Evolutionary conservation across 2,797 vertebrate genomes (phyloP), one percentile per base, ranked within the genome.

Genomic region (Enteromius fasciolatus): DNA sequence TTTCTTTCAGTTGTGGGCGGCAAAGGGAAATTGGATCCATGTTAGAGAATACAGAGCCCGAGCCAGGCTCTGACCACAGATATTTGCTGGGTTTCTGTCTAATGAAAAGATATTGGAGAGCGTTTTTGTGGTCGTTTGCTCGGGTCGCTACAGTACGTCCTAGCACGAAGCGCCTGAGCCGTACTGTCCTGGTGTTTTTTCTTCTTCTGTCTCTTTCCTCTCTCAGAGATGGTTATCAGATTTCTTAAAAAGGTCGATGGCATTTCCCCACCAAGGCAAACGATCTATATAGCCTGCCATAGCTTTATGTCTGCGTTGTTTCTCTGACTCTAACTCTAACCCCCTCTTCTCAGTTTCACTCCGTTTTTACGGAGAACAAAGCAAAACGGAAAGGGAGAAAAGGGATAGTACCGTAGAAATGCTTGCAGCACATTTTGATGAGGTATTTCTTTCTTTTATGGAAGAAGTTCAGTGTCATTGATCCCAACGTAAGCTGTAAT

Each of bases 241-340:
- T 82, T 85, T 86, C 61, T 79, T 76, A 12, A 84, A 33, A 82
- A 66, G 63, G n/a, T 84, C 83, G 50, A 86, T 83, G 69, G 77
- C 79, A 76, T 91, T 86, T 92, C 89, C 88, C 87, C 41, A 31
- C 23, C 89, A 92, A 90, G 88, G 83, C 89, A 93, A 91, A 92
- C 91, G 31, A 44, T 8, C 70, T 82, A 73, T 87, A 84, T 63
- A 89, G 85, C 80, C 88, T 52, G 84, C 78, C 78, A 54, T 74
- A 87, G 84, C 85, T 81, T 90, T 87, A 68, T 84, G 46, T 80
- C 66, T 52, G 11, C 20, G 36, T 83, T 89, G 87, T 91, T 91
- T 87, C 82, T 83, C 83, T 12, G 82, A 76, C 86, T 15, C 59
- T 85, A 82, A 90, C 81, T 11, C 84, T 77, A 78, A 77, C 70